phyloP scores from a whole-genome alignment of 2,113 vertebrate species.

The Cichladusa arquata region DNA sequence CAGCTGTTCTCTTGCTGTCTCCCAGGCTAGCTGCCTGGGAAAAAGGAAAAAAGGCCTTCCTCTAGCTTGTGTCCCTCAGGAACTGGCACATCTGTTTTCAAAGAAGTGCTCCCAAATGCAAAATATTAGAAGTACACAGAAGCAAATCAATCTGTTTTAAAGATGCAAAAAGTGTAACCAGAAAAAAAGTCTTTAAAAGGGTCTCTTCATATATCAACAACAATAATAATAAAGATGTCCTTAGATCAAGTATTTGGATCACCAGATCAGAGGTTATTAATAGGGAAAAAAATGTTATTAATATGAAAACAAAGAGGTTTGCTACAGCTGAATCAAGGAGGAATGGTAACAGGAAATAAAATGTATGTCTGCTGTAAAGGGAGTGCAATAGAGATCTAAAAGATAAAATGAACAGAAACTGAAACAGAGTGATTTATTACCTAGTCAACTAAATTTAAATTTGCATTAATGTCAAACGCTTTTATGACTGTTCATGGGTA shows the following conservation, averaged over 20 bases:
- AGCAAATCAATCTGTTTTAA: not conserved
- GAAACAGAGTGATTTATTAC: constrained; percentile 43
- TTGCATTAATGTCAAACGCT: constrained; percentile 31
- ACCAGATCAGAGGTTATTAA: not conserved
- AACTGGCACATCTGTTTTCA: not conserved
- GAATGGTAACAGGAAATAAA: not conserved
- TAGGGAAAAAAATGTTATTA: not conserved
- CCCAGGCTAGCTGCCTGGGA: too few relatives aligned
- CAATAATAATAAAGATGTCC: not conserved
- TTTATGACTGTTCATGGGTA: constrained; percentile 28
- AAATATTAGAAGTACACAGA: not conserved
- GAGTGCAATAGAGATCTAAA: not conserved
- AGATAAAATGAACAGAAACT: not conserved
- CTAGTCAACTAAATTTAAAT: constrained; percentile 52
- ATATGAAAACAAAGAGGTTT: not conserved
- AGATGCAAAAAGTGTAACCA: not conserved
- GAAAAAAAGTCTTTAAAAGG: not conserved
- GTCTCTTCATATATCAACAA: not conserved
- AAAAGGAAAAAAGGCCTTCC: not conserved
- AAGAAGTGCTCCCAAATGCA: not conserved
- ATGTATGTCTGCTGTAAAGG: not conserved
- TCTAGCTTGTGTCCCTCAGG: not conserved
- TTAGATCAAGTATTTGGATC: not conserved
- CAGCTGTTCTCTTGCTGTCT: not conserved
- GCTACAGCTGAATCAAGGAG: not conserved